phyloP scores from a whole-genome alignment of 2,888 invertebrate genomes.

The Leptothorax acervorum region DNA sequence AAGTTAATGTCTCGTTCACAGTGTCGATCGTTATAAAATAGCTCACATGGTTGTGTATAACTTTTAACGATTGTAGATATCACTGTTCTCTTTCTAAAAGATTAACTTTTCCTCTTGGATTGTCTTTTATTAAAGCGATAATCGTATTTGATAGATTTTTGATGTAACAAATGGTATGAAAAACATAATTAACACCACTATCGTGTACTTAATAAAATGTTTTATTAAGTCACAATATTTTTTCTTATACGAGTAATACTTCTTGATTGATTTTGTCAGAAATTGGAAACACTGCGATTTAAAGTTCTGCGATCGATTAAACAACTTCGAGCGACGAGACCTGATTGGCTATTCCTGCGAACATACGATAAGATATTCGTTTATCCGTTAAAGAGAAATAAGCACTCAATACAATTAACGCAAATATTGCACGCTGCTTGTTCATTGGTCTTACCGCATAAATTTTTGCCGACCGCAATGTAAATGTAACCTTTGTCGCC shows the following conservation, averaged over 20 bases:
- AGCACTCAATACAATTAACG: not conserved
- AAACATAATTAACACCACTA: not conserved
- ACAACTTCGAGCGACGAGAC: constrained; percentile 88
- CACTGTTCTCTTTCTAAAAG: not conserved
- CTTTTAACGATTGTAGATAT: not conserved
- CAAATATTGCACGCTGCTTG: not conserved
- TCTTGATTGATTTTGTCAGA: not conserved
- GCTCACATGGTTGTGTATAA: not conserved
- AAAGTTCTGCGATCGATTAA: constrained; percentile 34
- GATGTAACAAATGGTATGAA: not conserved
- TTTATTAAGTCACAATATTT: constrained; percentile 29
- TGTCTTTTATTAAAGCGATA: not conserved
- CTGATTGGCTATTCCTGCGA: constrained; percentile 88
- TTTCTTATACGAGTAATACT: not conserved
- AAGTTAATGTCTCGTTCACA: not conserved
- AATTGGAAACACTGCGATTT: not conserved
- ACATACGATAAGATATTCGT: not conserved
- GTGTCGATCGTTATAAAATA: not conserved
- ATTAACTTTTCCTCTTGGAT: constrained; percentile 2
- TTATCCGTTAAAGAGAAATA: not conserved
- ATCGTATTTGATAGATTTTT: not conserved
- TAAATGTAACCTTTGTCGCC: constrained; percentile 92
- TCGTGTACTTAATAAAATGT: not conserved
- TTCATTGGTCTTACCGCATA: constrained; percentile 88
- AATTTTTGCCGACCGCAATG: constrained; percentile 91